Conservation (phyloP, 2,797 vertebrate species). For the Stomatorhinus walkeri region DNA sequence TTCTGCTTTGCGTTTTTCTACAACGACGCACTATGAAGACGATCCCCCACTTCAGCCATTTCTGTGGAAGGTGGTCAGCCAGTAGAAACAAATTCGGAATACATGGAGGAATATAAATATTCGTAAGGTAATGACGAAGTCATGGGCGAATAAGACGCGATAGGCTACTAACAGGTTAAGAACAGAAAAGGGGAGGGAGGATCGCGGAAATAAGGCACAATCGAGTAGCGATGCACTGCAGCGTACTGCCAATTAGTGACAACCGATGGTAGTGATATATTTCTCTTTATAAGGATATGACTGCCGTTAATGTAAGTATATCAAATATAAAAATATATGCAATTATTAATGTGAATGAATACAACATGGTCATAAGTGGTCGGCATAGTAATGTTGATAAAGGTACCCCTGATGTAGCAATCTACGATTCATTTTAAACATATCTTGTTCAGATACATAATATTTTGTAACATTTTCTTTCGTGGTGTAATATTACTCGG, state of each 20-base stretch:
- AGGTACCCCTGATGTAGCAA: neutral
- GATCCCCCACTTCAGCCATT: slow-evolving; percentile 22
- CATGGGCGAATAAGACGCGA: neutral
- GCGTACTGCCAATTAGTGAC: neutral
- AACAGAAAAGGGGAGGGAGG: neutral
- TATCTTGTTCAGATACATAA: neutral
- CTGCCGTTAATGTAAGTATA: slow-evolving; percentile 44
- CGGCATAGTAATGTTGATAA: neutral
- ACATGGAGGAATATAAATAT: neutral
- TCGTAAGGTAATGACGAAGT: neutral
- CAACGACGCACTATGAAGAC: slow-evolving; percentile 19
- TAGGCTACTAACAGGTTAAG: slow-evolving; percentile 1
- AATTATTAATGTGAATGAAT: neutral
- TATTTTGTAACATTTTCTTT: neutral
- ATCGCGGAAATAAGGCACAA: neutral
- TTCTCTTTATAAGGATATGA: slow-evolving; percentile 43
- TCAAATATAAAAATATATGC: neutral
- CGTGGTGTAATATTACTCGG: neutral
- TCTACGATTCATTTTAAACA: slow-evolving; percentile 14
- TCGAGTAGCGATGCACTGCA: neutral
- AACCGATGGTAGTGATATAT: neutral
- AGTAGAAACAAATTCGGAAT: neutral
- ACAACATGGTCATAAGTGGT: neutral
- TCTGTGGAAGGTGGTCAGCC: neutral
- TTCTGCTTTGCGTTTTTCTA: slow-evolving; percentile 24